Evolutionary conservation across 1,140 invertebrate genomes (phyloP).

Genomic region (Acromyrmex echinatior): DNA sequence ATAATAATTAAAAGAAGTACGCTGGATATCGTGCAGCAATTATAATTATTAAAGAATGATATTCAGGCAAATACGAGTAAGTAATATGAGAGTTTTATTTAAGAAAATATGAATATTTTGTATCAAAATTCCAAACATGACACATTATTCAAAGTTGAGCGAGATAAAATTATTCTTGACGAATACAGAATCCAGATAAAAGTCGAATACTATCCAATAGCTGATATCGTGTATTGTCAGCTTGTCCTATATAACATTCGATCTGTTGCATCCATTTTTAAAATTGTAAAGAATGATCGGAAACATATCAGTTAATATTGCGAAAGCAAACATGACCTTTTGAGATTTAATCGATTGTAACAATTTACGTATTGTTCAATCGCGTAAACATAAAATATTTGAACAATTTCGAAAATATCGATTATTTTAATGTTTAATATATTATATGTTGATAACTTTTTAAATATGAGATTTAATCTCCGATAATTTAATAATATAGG

Average conservation of each 20-base stretch:
- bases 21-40: not conserved
- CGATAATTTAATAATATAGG: not conserved
- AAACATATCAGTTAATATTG: not conserved
- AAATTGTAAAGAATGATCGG: not conserved
- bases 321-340: not conserved
- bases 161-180: not conserved
- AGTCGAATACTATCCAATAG: slow-evolving; percentile 6
- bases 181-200: slow-evolving; percentile 2
- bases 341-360: not conserved
- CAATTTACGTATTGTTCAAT: not conserved
- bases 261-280: not conserved
- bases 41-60: not conserved
- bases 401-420: not conserved
- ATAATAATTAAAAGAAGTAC: not conserved
- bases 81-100: not conserved
- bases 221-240: not conserved
- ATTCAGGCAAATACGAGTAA: not conserved
- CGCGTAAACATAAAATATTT: not conserved
- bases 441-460: too few relatives aligned
- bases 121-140: not conserved
- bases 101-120: not conserved
- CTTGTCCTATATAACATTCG: not conserved
- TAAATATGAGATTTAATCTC: not conserved
- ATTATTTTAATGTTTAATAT: not conserved
- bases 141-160: not conserved